Evolutionary conservation across 2,113 vertebrate genomes (phyloP).

Genomic region (Maccullochella peelii): DNA sequence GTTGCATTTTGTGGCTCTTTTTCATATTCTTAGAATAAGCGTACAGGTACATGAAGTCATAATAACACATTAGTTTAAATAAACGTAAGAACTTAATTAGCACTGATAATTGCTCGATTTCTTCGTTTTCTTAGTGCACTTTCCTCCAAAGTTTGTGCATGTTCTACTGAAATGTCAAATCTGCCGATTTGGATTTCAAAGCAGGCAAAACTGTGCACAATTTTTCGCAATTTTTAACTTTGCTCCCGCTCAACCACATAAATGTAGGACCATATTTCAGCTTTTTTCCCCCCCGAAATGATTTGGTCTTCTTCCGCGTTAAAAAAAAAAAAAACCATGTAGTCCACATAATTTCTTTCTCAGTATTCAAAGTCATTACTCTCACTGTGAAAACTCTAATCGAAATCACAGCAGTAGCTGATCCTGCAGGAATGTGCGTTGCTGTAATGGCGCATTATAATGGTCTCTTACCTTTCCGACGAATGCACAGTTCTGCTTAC

Average conservation of each 20-base stretch:
- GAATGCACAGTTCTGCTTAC: constrained; percentile 64
- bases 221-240: not conserved
- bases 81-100: no score
- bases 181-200: not conserved
- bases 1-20: not conserved
- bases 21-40: not conserved
- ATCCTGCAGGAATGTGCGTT: not conserved
- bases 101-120: not conserved
- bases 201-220: not conserved
- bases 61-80: not conserved
- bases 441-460: constrained; percentile 16
- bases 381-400: constrained; percentile 1
- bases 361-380: not conserved
- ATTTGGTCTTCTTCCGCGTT: not conserved
- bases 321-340: not conserved
- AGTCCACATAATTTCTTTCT: not conserved
- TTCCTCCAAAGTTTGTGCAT: not conserved
- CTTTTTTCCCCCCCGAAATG: not conserved
- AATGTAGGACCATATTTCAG: not conserved
- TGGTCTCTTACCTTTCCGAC: constrained; percentile 66
- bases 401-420: constrained; percentile 2
- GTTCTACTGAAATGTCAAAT: not conserved
- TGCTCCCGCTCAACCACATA: not conserved
- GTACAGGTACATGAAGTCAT: no score
- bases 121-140: not conserved